Percentiles rank a stretch among this genome's conserved stretches.
These are phyloP conservation scores for silkworm (Bombyx mori) DNA, from an alignment of 1,140 invertebrate genomes.

Conservation along the genomic window DNA sequence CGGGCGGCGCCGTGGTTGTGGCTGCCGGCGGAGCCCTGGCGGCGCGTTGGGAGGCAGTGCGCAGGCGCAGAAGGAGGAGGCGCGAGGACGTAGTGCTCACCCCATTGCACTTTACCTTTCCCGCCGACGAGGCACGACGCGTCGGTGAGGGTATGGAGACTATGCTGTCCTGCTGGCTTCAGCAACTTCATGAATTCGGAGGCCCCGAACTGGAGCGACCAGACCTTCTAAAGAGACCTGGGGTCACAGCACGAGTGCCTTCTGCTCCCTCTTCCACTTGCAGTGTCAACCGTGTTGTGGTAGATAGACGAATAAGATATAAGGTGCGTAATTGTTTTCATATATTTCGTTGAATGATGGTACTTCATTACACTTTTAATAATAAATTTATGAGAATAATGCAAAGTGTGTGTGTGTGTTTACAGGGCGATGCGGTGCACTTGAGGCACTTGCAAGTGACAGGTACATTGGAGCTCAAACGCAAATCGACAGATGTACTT, in stretches of 20 bases:
- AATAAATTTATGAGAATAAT: background rate
- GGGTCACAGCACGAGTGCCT: constrained; percentile 50
- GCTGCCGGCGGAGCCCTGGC: constrained; percentile 4
- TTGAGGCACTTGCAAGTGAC: constrained; percentile 79
- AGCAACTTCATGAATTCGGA: constrained; percentile 84
- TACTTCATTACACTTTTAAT: no score
- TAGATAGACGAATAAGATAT: constrained; percentile 82
- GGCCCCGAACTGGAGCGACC: constrained; percentile 86
- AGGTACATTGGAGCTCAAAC: constrained; percentile 79
- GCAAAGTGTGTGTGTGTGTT: constrained; percentile 10
- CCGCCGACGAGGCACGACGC: constrained; percentile 40
- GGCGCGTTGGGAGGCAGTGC: constrained; percentile 9
- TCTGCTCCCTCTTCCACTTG: constrained; percentile 74
- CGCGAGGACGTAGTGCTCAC: constrained; percentile 19
- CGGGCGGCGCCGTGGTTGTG: constrained; percentile 8
- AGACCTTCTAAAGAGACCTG: constrained; percentile 81
- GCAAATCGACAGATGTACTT: constrained; percentile 83
- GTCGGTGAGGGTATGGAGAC: constrained; percentile 87
- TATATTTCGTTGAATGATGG: no score
- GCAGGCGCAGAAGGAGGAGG: constrained; percentile 10
- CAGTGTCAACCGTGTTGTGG: constrained; percentile 77
- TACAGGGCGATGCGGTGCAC: constrained; percentile 89
- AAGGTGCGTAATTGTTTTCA: constrained; percentile 73
- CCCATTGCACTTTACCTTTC: constrained; percentile 38
- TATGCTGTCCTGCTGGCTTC: constrained; percentile 85